phyloP scores from a whole-genome alignment of 1,140 invertebrate genomes.

The Phthorimaea operculella region DNA sequence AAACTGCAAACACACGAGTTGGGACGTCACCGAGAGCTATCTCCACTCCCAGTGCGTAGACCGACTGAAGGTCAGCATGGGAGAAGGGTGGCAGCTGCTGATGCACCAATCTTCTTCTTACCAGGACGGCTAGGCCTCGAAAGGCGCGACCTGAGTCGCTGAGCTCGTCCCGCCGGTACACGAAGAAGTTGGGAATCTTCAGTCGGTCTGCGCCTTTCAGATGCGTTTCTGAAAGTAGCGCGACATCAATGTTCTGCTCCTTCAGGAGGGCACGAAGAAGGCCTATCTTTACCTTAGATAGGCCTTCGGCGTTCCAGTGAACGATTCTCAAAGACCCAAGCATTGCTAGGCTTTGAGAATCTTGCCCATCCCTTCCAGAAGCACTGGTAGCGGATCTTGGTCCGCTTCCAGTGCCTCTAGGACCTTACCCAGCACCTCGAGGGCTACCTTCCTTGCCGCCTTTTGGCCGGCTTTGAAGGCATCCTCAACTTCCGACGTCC shows the following conservation, averaged over 20 bases:
- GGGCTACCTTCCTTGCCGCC: not conserved
- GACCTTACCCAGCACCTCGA: not conserved
- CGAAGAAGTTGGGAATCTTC: not conserved
- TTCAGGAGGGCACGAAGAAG: not conserved
- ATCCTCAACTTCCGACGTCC: not conserved
- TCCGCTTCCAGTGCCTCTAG: not conserved
- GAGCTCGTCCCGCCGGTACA: not conserved
- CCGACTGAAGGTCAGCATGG: not conserved
- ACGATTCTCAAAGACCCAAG: not conserved
- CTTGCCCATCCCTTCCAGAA: not conserved
- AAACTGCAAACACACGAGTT: not conserved
- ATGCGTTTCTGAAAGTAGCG: not conserved
- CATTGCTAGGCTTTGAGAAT: not conserved
- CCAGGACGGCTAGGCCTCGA: not conserved
- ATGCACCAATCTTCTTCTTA: not conserved
- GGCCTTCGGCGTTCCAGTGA: not conserved
- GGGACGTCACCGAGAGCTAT: not conserved
- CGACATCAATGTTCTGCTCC: not conserved
- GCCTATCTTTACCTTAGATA: not conserved
- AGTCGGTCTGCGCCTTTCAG: not conserved
- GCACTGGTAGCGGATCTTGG: not conserved
- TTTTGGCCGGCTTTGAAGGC: not conserved
- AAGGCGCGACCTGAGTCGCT: not conserved
- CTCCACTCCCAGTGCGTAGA: not conserved
- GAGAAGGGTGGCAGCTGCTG: not conserved